These are phyloP conservation scores for Pseudococcus viburni DNA, from an alignment of 2,888 invertebrate genomes.

Conservation along the genomic window DNA sequence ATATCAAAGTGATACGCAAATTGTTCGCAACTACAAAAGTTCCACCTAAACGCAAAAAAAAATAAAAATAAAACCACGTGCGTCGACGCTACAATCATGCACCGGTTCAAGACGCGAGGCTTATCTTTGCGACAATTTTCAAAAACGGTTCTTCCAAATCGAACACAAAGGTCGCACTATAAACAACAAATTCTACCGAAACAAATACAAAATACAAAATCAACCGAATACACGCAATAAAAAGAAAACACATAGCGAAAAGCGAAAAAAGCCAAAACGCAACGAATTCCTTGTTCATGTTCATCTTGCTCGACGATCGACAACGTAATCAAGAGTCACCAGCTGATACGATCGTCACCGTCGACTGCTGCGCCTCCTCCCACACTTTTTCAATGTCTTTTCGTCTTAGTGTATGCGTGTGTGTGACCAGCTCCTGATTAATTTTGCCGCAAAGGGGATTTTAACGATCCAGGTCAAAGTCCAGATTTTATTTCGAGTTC, in stretches of 20 bases:
- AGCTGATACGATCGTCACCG: too few relatives aligned
- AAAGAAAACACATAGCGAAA: conserved; percentile 1
- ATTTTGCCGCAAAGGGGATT: too few relatives aligned
- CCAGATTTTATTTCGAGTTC: too few relatives aligned
- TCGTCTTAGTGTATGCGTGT: too few relatives aligned
- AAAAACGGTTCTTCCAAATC: neutral
- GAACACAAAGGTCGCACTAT: neutral
- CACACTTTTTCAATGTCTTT: too few relatives aligned
- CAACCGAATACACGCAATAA: neutral
- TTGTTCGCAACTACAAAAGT: conserved; percentile 38
- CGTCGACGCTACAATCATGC: neutral
- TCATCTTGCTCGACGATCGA: too few relatives aligned
- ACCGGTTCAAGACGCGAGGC: neutral
- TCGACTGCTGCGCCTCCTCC: too few relatives aligned
- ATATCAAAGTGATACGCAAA: conserved; percentile 51
- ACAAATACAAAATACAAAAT: neutral
- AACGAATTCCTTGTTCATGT: neutral
- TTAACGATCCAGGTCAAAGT: too few relatives aligned
- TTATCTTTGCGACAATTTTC: neutral
- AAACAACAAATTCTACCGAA: conserved; percentile 28
- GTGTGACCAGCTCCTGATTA: too few relatives aligned
- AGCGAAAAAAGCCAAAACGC: conserved; percentile 27
- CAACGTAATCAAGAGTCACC: too few relatives aligned
- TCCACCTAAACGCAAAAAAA: conserved; percentile 41
- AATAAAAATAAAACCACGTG: neutral